These are phyloP conservation scores for Julus scandinavius DNA, from an alignment of 2,888 invertebrate genomes.

Conservation along the genomic window DNA sequence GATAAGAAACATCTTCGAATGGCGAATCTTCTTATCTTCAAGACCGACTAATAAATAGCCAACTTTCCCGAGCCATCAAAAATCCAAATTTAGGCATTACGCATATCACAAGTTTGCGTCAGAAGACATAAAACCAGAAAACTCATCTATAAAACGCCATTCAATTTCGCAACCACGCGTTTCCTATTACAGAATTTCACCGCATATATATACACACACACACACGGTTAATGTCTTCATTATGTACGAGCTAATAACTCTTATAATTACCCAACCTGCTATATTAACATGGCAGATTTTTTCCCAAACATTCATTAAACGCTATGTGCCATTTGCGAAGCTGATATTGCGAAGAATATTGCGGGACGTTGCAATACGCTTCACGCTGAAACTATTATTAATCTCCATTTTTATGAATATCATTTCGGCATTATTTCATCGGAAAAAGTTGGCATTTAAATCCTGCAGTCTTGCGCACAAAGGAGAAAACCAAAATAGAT, in stretches of 20 bases:
- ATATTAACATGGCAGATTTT: background rate
- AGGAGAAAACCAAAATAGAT: background rate
- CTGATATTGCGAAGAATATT: background rate
- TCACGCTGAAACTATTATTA: background rate
- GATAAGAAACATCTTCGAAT: background rate
- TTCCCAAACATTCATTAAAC: conserved; percentile 36
- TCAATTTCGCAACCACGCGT: conserved; percentile 10
- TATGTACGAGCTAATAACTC: conserved; percentile 34
- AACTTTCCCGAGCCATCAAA: background rate
- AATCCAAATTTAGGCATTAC: conserved; percentile 38
- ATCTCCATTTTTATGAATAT: conserved; percentile 40
- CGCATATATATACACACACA: background rate
- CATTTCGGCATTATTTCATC: conserved; percentile 30
- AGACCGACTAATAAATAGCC: conserved; percentile 9
- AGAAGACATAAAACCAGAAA: conserved; percentile 25
- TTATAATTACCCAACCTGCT: conserved; percentile 12
- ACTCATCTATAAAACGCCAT: background rate
- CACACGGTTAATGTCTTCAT: background rate
- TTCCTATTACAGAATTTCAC: background rate
- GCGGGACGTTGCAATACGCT: background rate
- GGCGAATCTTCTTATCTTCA: background rate
- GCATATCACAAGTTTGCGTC: conserved; percentile 17
- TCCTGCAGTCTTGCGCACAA: background rate
- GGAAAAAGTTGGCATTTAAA: background rate
- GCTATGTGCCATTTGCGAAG: background rate